Evolutionary conservation across 1,140 invertebrate species (phyloP), one percentile per base, ranked within the genome.

Genomic region (Diachasma alloeum): DNA sequence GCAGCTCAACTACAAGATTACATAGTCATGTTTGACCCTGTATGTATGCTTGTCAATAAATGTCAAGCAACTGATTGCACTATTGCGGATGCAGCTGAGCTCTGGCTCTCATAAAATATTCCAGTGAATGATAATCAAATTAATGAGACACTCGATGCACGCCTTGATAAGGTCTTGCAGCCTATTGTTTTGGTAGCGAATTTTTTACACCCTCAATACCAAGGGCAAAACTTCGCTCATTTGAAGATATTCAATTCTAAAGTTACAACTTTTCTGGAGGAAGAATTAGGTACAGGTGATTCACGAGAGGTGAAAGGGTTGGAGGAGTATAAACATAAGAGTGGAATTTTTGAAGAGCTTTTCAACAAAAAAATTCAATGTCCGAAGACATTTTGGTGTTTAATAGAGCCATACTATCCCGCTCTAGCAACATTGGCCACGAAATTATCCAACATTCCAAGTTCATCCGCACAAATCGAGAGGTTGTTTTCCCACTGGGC

Each of bases 151-250:
- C 42, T 72, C 6, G 22, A 76, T 26, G 48, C 42, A n/a, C 77
- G 72, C 31, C 13, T 67, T 24, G 59, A 72, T 10, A 76, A 74
- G 53, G 72, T 72, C 8, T 22, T 76, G 13, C 68, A 75, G 19
- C 36, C 26, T 9, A 74, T 76, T 63, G 70, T 42, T 17, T 66
- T 71, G 22, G 72, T 42, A 13, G 74, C 74, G 9, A 74, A 79
- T 74, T 74, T 76, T 37, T 59, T 79, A 22, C 71, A 79, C 46
- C 74, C 71, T 15, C 39, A 8, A 15, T 72, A 72, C 36, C 70
- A 31, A 53, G 44, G 46, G 11, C 48, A 72, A 31, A 17, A 72
- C 26, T 72, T 72, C 17, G 0, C n/a, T 53, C 70, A 72, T 36
- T 5, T 36, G 6, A 19, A 48, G 11, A n/a, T 22, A 10, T 72